Base-by-base conservation (phyloP, 2,888 invertebrate genomes). In the Thera britannica region DNA sequence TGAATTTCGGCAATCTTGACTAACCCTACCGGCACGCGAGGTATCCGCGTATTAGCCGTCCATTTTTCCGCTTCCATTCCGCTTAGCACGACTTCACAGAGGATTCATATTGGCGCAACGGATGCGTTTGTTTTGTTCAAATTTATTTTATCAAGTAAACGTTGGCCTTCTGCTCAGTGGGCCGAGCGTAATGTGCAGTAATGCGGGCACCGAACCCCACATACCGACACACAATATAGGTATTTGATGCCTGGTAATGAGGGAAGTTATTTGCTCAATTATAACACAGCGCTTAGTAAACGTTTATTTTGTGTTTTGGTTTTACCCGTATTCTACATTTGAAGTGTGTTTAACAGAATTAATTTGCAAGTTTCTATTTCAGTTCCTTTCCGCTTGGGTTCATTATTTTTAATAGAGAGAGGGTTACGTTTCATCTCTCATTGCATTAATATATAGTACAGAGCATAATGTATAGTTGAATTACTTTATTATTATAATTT, bases 81-180 rank as follows among this genome's bases (percentile, higher is more conserved):
- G 83, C 88, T 92, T 87, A 86, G 85, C 91, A 89, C 86, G 83
- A 89, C 91, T 92, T 92, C 92, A 92, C 87, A 91, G 90, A 91
- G 91, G 85, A 92, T 89, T 91, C 92, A 92, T 92, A 92, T 90
- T 90, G 90, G 90, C 88, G 86, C 88, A 86, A 77, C 79, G 87
- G 88, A 87, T 92, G 90, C 90, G 90, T 92, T 92, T 92, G 92
- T 93, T 92, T 91, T 90, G 90, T 90, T 88, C 89, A 89, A 91
- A 92, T 92, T 91, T 92, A 93, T 93, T 93, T 93, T 92, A 93
- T 93, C 92, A 91, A 93, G 91, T 92, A 91, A 92, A 90, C 87
- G 89, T 86, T 86, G 88, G 91, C 82, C 83, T 89, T 88, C 89
- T 83, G 84, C 88, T 80, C 93, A 93, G 72, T 92, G 92, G 83